These are phyloP conservation scores for Polyergus mexicanus DNA, from an alignment of 1,140 invertebrate genomes.

Conservation along the genomic window DNA sequence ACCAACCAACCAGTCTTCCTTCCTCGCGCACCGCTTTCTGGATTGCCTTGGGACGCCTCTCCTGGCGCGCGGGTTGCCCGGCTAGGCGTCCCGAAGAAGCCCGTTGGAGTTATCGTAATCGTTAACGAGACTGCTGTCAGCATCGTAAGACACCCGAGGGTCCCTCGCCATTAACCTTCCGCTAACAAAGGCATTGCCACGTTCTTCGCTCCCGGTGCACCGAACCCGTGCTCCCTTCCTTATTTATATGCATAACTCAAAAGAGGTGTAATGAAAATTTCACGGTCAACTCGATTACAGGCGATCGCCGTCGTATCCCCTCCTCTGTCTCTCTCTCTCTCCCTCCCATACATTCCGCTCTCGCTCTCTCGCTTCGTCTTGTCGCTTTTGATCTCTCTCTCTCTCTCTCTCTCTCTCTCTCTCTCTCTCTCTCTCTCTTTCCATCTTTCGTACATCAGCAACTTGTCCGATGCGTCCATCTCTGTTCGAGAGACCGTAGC, in stretches of 20 bases:
- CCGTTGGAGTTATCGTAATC: conserved; percentile 79
- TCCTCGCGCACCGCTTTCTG: conserved; percentile 55
- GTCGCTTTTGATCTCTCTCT: background rate
- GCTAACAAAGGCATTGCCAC: conserved; percentile 82
- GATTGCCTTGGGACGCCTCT: conserved; percentile 61
- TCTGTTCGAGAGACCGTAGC: conserved; percentile 33
- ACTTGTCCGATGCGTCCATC: conserved; percentile 52
- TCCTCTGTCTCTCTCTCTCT: conserved; percentile 9
- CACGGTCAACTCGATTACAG: conserved; percentile 79
- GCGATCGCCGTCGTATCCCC: conserved; percentile 66
- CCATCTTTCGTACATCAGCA: conserved; percentile 18
- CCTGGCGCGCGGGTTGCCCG: conserved; percentile 60
- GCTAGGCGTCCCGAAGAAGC: conserved; percentile 71
- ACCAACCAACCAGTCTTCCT: conserved; percentile 16
- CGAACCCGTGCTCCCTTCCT: conserved; percentile 78
- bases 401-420: background rate
- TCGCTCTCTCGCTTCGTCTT: background rate
- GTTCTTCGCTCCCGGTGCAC: conserved; percentile 78
- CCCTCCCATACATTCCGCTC: conserved; percentile 34
- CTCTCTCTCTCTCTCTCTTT: background rate
- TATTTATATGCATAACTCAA: conserved; percentile 86
- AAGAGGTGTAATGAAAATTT: conserved; percentile 84
- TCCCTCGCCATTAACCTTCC: conserved; percentile 82
- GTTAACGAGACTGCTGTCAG: conserved; percentile 82
- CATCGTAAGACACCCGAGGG: conserved; percentile 78